Conservation (phyloP, 2,797 vertebrate genomes). For the Chaetophractus vellerosus region DNA sequence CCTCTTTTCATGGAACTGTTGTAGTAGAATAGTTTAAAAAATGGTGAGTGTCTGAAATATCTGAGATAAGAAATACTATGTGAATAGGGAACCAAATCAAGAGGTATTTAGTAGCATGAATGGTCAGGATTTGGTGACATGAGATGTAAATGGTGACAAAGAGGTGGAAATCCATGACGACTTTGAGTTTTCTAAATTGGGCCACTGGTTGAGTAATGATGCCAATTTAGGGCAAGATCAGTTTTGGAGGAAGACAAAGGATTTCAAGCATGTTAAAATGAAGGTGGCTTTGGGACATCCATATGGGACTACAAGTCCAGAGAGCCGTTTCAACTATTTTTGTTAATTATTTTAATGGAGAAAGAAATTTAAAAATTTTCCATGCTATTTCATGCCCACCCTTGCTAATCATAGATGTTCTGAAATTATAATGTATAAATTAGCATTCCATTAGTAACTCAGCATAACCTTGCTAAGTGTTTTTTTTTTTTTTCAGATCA, state of each 20-base stretch:
- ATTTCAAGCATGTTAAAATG: background rate
- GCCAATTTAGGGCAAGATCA: background rate
- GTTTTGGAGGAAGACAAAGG: background rate
- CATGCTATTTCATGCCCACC: background rate
- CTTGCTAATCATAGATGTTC: background rate
- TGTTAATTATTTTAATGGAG: background rate
- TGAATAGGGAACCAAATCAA: background rate
- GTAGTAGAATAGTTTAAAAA: background rate
- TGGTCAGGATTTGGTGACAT: background rate
- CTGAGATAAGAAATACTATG: too few species aligned
- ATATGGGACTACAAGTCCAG: background rate
- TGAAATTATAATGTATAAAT: background rate
- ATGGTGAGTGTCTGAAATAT: background rate
- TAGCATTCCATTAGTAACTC: background rate
- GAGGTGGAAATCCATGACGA: background rate
- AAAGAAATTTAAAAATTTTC: background rate
- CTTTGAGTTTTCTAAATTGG: background rate
- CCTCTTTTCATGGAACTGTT: background rate
- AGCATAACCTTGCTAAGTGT: background rate
- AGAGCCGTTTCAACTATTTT: background rate
- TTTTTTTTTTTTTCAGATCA: background rate
- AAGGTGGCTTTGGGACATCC: background rate
- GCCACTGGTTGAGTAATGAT: background rate
- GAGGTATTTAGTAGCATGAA: background rate
- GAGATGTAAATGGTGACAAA: background rate